Base-by-base conservation (phyloP, 2,888 invertebrate genomes). In the Watsonalla binaria region DNA sequence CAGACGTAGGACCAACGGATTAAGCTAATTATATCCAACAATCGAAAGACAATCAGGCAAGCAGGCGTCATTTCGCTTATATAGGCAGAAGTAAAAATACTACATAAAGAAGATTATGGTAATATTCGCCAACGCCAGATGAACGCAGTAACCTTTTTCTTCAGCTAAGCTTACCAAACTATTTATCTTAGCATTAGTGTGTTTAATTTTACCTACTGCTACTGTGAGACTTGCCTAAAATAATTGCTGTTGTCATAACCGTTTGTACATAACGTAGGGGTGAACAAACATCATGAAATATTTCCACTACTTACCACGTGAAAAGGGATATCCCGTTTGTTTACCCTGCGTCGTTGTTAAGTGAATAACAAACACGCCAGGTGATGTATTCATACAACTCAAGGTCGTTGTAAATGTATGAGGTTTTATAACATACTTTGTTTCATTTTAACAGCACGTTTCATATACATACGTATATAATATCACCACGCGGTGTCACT, bases 221-320 rank as follows among this genome's bases (percentile, higher is more conserved):
- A 60, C 60, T 62, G 63, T 60, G 61, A 53, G 61, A 58, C 65
- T 62, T 60, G 58, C 66, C 63, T 68, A 61, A 70, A 70, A 71
- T 74, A 69, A 76, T 74, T 69, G 65, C 61, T 58, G 56, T 58
- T 60, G 65, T 63, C 67, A 62, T 65, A 64, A 60, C 58, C 59
- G 69, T 67, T 66, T 64, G 54, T 67, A 58, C 68, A 72, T 70
- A 62, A 69, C 70, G 56, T 61, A 68, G 58, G 61, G 58, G 51
- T 55, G 45, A 6, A 48, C 58, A 61, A 54, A 64, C 60, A 62
- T 56, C 59, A 54, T 57, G 53, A 60, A 58, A 68, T 60, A 65
- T 62, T 58, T 59, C 54, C 51, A 60, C 52, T 53, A 51, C 54
- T 64, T 52, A 55, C 58, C 58, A 58, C 55, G 59, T 62, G 60